These are phyloP conservation scores for Hephaestus fuliginosus DNA, from an alignment of 2,797 vertebrate genomes.

Conservation along the genomic window DNA sequence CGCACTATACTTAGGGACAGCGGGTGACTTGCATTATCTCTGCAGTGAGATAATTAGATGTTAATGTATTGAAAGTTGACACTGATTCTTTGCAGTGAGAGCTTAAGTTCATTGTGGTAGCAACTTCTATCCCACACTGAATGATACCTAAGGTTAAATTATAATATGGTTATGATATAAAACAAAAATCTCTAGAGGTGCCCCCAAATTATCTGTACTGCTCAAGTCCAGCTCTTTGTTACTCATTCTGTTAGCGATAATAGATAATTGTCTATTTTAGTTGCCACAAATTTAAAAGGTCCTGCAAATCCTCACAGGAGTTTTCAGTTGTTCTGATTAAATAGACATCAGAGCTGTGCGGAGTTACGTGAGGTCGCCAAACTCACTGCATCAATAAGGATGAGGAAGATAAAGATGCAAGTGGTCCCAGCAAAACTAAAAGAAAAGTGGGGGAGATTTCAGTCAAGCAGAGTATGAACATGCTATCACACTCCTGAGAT, in stretches of 20 bases:
- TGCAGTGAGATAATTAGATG: background rate
- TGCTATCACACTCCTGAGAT: background rate
- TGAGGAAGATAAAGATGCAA: background rate
- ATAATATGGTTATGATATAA: background rate
- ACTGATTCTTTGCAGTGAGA: background rate
- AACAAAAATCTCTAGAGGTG: background rate
- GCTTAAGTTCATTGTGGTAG: background rate
- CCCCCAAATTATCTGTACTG: background rate
- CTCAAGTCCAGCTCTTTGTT: background rate
- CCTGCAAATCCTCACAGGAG: background rate
- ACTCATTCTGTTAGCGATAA: background rate
- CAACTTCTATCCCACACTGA: too few species aligned
- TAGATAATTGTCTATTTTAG: background rate
- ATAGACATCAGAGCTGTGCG: background rate
- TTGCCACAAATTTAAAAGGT: background rate
- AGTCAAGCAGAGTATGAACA: background rate
- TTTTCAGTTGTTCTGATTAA: background rate
- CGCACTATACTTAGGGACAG: conserved; percentile 1
- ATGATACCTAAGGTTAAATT: too few species aligned
- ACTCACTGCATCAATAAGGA: background rate
- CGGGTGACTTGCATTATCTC: background rate
- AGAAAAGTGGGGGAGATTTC: background rate
- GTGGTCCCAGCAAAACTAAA: background rate
- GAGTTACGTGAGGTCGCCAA: conserved; percentile 4
- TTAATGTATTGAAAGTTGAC: background rate